Percentiles rank a stretch among this genome's conserved stretches.
phyloP scores from a whole-genome alignment of 2,113 vertebrate species.

The Paramormyrops kingsleyae region DNA sequence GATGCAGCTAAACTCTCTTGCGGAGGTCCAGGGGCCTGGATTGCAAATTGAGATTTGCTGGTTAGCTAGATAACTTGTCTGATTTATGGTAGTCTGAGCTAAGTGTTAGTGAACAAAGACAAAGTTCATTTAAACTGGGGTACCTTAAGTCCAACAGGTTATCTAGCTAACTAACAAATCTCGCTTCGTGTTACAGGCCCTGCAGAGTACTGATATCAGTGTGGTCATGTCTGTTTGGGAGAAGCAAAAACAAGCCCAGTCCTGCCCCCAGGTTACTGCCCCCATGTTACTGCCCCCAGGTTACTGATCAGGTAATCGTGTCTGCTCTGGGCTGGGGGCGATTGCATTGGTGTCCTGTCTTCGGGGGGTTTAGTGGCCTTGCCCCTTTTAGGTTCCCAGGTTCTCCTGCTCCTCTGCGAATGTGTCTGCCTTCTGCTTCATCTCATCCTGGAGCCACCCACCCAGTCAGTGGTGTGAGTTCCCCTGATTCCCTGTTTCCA shows the following conservation, averaged over 20 bases:
- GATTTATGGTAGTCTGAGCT: background rate
- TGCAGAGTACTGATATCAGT: background rate
- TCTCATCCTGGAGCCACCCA: background rate
- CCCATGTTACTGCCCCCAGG: background rate
- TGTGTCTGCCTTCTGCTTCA: background rate
- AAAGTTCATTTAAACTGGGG: background rate
- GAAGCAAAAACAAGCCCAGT: background rate
- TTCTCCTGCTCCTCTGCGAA: background rate
- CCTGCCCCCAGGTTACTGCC: too few species aligned
- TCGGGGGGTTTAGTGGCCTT: background rate
- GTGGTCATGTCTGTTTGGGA: background rate
- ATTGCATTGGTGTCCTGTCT: background rate
- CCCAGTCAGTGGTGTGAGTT: background rate
- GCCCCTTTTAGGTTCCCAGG: background rate
- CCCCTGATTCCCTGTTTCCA: background rate
- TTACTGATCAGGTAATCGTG: background rate
- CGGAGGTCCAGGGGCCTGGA: background rate
- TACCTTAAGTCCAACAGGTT: background rate
- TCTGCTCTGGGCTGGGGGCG: background rate
- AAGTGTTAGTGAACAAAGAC: background rate
- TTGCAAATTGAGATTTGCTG: background rate
- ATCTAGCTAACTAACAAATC: background rate
- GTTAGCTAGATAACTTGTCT: background rate
- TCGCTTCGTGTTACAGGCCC: background rate
- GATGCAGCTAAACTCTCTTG: background rate